Conservation (phyloP, 2,797 vertebrate genomes). For the Gymnoscopelus microlampas region DNA sequence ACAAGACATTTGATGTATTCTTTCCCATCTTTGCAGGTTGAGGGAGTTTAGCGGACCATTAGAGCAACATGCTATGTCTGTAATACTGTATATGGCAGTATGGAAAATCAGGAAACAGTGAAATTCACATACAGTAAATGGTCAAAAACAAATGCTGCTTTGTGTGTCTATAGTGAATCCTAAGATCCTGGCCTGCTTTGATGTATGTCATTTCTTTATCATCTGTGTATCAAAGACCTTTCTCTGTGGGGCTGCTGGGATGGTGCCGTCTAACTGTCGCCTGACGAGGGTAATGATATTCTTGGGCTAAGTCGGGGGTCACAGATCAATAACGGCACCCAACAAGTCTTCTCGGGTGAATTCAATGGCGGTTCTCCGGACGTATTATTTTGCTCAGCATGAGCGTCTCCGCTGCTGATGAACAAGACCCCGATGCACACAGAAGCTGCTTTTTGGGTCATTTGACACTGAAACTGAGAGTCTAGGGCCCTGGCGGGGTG, state of each 20-base stretch:
- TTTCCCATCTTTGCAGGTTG: too few species aligned
- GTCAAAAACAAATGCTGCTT: too few species aligned
- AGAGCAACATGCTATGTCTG: too few species aligned
- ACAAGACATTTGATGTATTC: too few species aligned
- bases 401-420: slow-evolving; percentile 50
- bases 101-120: too few species aligned
- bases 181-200: too few species aligned
- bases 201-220: neutral
- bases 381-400: slow-evolving; percentile 54
- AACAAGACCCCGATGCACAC: slow-evolving; percentile 33
- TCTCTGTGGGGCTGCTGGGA: slow-evolving; percentile 33
- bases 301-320: slow-evolving; percentile 57
- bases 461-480: slow-evolving; percentile 30
- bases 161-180: too few species aligned
- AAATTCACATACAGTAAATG: too few species aligned
- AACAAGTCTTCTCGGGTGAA: slow-evolving; percentile 68
- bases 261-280: slow-evolving; percentile 59
- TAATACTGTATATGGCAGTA: too few species aligned
- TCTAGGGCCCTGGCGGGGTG: too few species aligned
- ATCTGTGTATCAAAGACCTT: slow-evolving; percentile 56
- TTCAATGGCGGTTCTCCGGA: slow-evolving; percentile 53
- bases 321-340: slow-evolving; percentile 69
- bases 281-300: slow-evolving; percentile 72
- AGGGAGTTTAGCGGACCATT: too few species aligned
- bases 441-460: slow-evolving; percentile 40